Conservation (phyloP, 2,113 vertebrate genomes). For the Helogale parvula region DNA sequence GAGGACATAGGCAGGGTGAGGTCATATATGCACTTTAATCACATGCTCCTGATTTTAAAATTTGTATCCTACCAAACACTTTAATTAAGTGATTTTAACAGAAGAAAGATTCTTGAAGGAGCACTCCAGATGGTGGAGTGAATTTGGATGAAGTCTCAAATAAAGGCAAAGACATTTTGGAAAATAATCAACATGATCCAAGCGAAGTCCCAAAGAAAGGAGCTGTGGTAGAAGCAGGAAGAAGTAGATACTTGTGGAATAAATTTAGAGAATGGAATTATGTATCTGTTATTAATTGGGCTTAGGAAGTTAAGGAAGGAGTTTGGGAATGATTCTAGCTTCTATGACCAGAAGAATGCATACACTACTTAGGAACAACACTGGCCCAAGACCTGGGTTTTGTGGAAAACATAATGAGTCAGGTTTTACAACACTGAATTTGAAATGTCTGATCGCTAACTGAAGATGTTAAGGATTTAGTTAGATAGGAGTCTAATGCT, state of each 20-base stretch:
- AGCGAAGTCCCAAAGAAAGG: not conserved
- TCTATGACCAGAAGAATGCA: not conserved
- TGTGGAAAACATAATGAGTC: not conserved
- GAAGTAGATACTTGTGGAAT: not conserved
- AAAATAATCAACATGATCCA: not conserved
- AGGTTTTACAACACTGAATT: not conserved
- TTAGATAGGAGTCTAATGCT: not conserved
- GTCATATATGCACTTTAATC: not conserved
- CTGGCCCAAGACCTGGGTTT: not conserved
- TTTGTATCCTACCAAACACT: not conserved
- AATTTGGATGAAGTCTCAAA: not conserved
- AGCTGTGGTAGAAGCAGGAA: not conserved
- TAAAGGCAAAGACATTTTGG: not conserved
- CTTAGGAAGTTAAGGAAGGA: not conserved
- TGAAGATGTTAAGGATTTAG: not conserved
- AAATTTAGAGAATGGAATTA: not conserved
- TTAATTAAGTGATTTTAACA: not conserved
- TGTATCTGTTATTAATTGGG: not conserved
- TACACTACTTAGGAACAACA: not conserved
- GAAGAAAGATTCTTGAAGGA: not conserved
- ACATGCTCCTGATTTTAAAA: not conserved
- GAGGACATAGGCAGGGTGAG: fast-evolving
- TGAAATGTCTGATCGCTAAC: not conserved
- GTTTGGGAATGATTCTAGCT: not conserved
- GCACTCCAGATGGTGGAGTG: not conserved